These are phyloP conservation scores for Solenopsis fugax DNA, from an alignment of 1,140 invertebrate genomes.

Conservation along the genomic window DNA sequence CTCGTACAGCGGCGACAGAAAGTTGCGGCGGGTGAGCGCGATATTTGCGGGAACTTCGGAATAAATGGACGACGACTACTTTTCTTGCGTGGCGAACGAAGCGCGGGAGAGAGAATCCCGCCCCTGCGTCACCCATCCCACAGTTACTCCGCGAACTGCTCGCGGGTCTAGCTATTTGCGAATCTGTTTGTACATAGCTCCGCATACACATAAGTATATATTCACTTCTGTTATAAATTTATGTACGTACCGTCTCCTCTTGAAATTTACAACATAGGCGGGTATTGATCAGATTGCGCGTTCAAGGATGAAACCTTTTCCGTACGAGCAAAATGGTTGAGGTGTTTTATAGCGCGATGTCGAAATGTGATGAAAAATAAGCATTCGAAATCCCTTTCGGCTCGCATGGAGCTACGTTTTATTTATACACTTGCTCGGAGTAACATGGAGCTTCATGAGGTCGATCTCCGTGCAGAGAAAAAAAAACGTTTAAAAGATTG, in stretches of 20 bases:
- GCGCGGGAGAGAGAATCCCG: neutral
- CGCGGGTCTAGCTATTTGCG: slow-evolving; percentile 37
- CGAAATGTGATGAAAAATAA: slow-evolving; percentile 25
- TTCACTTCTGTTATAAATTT: slow-evolving; percentile 36
- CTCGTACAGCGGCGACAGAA: slow-evolving; percentile 47
- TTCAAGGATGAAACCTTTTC: slow-evolving; percentile 34
- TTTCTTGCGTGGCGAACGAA: slow-evolving; percentile 43
- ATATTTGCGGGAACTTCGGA: slow-evolving; percentile 50
- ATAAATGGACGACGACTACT: slow-evolving; percentile 51
- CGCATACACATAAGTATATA: slow-evolving; percentile 18
- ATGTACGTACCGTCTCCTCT: slow-evolving; percentile 42
- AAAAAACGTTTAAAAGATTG: neutral
- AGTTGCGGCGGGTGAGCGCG: slow-evolving; percentile 30
- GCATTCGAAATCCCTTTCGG: slow-evolving; percentile 1
- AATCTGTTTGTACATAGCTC: slow-evolving; percentile 36
- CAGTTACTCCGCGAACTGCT: slow-evolving; percentile 23
- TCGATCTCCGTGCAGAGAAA: neutral
- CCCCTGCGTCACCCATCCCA: neutral
- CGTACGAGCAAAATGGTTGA: neutral
- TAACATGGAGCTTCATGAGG: neutral
- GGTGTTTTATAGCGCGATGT: slow-evolving; percentile 31
- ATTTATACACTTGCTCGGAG: neutral
- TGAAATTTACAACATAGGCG: slow-evolving; percentile 45
- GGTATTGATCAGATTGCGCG: slow-evolving; percentile 40
- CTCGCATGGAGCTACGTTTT: neutral